Conservation (phyloP, 2,888 invertebrate genomes). For the Achlya flavicornis region DNA sequence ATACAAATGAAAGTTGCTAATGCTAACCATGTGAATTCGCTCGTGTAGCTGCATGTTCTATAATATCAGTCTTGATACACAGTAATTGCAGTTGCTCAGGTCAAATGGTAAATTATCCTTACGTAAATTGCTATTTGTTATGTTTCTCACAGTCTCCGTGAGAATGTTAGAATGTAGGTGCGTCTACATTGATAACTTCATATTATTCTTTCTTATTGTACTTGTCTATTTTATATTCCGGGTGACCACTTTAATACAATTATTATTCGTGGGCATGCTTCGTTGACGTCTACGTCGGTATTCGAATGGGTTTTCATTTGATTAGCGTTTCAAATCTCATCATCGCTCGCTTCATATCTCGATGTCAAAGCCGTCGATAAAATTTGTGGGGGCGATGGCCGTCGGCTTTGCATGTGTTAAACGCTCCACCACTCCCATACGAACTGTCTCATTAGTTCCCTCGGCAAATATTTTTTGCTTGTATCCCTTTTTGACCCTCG, state of each 20-base stretch:
- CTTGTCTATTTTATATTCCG: constrained; percentile 30
- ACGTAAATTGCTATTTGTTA: constrained; percentile 20
- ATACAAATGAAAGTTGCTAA: constrained; percentile 17
- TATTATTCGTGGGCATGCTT: constrained; percentile 35
- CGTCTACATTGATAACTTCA: constrained; percentile 12
- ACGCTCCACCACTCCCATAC: constrained; percentile 49
- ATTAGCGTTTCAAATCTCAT: constrained; percentile 60
- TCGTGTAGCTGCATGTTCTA: constrained; percentile 5
- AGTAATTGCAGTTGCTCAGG: constrained; percentile 21
- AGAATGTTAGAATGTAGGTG: constrained; percentile 18
- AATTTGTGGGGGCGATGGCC: constrained; percentile 66
- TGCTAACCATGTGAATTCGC: constrained; percentile 26
- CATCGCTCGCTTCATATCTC: constrained; percentile 30
- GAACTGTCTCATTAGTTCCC: constrained; percentile 66
- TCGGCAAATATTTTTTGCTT: constrained; percentile 63
- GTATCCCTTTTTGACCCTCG: constrained; percentile 61
- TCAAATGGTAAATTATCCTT: constrained; percentile 28
- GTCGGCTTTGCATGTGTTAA: constrained; percentile 50
- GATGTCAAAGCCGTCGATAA: constrained; percentile 53
- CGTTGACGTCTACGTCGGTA: constrained; percentile 31
- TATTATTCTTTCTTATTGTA: constrained; percentile 10
- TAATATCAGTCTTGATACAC: constrained; percentile 16
- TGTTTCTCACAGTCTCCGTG: constrained; percentile 20
- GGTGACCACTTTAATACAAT: constrained; percentile 26
- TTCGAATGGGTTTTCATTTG: constrained; percentile 40